Conservation (phyloP, 2,888 invertebrate genomes). For the Mactromeris polynyma region DNA sequence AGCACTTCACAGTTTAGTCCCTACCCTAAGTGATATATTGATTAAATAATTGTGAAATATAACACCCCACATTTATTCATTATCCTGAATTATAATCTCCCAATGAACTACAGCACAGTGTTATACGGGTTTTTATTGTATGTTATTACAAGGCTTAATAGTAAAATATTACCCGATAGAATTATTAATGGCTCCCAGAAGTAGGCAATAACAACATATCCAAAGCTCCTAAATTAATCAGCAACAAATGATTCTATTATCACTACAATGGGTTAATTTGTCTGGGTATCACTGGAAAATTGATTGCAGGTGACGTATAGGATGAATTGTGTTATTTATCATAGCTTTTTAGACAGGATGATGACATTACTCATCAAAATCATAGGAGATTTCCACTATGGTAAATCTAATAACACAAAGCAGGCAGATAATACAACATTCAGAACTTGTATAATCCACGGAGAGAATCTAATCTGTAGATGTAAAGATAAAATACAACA, state of each 20-base stretch:
- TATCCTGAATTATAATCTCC: constrained; percentile 14
- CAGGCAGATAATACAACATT: constrained; percentile 4
- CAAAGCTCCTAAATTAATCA: constrained; percentile 25
- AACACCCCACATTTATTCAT: constrained; percentile 38
- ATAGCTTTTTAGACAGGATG: background rate
- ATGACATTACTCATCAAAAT: constrained; percentile 15
- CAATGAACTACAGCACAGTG: constrained; percentile 11
- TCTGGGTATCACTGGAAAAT: constrained; percentile 11
- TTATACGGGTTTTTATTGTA: constrained; percentile 11
- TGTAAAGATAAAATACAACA: background rate
- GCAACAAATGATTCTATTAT: constrained; percentile 19
- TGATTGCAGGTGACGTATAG: constrained; percentile 14
- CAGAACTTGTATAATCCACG: background rate
- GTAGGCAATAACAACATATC: background rate
- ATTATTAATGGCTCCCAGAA: constrained; percentile 24
- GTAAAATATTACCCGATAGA: constrained; percentile 31
- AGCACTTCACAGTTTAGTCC: constrained; percentile 39
- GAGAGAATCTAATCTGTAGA: background rate
- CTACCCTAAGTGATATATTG: constrained; percentile 33
- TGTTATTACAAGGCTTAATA: constrained; percentile 17
- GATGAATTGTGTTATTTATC: constrained; percentile 13
- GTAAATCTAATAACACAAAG: constrained; percentile 2
- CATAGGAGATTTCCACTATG: background rate
- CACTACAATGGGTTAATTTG: constrained; percentile 33
- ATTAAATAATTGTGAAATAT: constrained; percentile 39